phyloP scores from a whole-genome alignment of 2,888 invertebrate species.

The Drosophila neoperkinsi region DNA sequence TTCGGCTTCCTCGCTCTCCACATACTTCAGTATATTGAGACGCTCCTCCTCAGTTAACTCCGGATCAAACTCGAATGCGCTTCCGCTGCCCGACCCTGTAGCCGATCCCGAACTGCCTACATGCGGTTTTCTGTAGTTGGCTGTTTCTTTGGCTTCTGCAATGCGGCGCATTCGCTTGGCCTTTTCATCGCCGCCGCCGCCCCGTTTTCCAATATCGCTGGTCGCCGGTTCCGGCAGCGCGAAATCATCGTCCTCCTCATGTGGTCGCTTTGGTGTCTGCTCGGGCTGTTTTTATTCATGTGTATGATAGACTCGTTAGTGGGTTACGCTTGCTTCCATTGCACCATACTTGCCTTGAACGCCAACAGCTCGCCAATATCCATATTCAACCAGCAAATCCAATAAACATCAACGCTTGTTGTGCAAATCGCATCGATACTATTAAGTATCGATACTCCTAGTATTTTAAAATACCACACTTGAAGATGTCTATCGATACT shows the following conservation, averaged over 20 bases:
- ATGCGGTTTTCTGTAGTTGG: conserved; percentile 84
- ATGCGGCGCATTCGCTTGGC: conserved; percentile 88
- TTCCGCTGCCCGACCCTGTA: conserved; percentile 77
- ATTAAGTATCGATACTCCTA: neutral
- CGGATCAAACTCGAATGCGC: conserved; percentile 75
- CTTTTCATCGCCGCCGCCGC: conserved; percentile 85
- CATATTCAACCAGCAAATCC: conserved; percentile 82
- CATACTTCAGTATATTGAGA: conserved; percentile 92
- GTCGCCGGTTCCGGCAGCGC: conserved; percentile 86
- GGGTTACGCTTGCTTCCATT: conserved; percentile 1
- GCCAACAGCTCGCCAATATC: conserved; percentile 87
- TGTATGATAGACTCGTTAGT: neutral
- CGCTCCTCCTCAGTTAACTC: conserved; percentile 90
- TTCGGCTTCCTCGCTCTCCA: conserved; percentile 92
- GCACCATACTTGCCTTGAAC: conserved; percentile 85
- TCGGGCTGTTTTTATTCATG: conserved; percentile 87
- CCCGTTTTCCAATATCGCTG: conserved; percentile 57
- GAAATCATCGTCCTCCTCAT: conserved; percentile 87
- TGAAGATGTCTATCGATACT: conserved; percentile 8
- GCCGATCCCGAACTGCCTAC: conserved; percentile 20
- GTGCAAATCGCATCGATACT: conserved; percentile 29
- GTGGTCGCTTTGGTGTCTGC: conserved; percentile 91
- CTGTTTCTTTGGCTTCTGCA: conserved; percentile 86
- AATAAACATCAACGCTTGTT: conserved; percentile 53
- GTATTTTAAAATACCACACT: conserved; percentile 9